A percentile compares a stretch with the other conserved stretches of the same genome.
These are phyloP conservation scores for Hippopotamus amphibius DNA, from an alignment of 2,113 vertebrate genomes.

Conservation along the genomic window DNA sequence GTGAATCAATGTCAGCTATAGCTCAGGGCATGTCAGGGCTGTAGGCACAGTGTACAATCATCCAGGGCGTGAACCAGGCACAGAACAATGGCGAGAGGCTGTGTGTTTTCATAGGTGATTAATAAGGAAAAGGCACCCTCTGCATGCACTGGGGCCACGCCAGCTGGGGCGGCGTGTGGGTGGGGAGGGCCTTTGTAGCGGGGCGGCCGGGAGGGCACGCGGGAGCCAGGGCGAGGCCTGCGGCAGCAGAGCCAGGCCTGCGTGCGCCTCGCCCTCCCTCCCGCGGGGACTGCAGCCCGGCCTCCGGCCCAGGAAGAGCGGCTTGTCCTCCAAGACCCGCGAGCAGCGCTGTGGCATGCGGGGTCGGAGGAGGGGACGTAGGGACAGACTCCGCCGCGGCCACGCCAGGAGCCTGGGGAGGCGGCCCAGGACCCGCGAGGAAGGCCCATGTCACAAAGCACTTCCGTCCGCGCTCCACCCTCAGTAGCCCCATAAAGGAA, in stretches of 20 bases:
- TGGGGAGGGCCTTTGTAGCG: conserved; percentile 53
- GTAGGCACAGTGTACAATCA: conserved; percentile 42
- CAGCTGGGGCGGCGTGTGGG: conserved; percentile 48
- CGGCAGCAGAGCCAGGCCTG: too few species aligned
- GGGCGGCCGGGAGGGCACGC: not conserved
- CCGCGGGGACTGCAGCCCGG: not conserved
- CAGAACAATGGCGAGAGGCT: conserved; percentile 70
- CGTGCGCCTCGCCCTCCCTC: not conserved
- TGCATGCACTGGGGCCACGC: conserved; percentile 71
- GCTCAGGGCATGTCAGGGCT: conserved; percentile 59
- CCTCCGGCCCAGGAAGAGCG: not conserved
- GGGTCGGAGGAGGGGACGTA: not conserved
- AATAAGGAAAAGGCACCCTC: conserved; percentile 63
- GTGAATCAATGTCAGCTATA: conserved; percentile 58
- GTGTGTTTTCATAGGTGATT: conserved; percentile 73
- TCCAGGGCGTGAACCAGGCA: conserved; percentile 58
- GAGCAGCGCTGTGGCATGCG: not conserved
- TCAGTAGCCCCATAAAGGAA: too few species aligned
- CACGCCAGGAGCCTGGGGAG: not conserved
- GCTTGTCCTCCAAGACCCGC: not conserved
- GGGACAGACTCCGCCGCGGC: not conserved
- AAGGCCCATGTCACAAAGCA: not conserved
- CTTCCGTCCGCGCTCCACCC: too few species aligned
- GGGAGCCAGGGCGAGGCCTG: not conserved
- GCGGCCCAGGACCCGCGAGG: not conserved